Base-by-base conservation (phyloP, 2,797 vertebrate species). In the Myioborus melanocephalus region DNA sequence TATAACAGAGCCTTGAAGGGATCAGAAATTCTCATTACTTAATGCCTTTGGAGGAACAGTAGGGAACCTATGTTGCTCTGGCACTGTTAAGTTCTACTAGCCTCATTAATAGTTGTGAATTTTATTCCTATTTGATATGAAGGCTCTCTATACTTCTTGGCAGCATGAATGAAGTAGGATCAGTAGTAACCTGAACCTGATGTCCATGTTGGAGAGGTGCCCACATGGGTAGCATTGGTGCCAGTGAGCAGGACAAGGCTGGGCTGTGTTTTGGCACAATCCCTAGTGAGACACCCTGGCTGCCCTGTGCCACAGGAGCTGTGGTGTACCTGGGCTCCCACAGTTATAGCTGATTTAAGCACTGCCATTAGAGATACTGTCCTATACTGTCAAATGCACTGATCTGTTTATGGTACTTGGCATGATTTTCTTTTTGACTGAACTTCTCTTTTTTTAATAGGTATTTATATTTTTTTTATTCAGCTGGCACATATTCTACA, bases 191-290 rank as follows among this genome's bases (percentile, higher is more conserved):
- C 46, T 88, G 87, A 80, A 37, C 27, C 1, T 0, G 2, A 32
- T n/a, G 27, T 37, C 17, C 1, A 0, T 16, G 16, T 70, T 66
- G 5, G 53, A 23, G 68, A 80, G 49, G 27, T 3, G 5, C 35
- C 83, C 0, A 3, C 0, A 0, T 14, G 26, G 53, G 41, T 44
- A 57, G 49, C 8, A 8, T 37, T 0, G 1, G 32, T 13, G 20
- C 32, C 1, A 0, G 15, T 32, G 63, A 2, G 7, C 32, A 26
- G 57, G 18, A 19, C 6, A 1, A 8, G 34, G 50, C 20, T 55
- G 0, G 3, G 21, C 72, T 68, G 49, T 24, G 30, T 70, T 41
- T 41, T 41, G 41, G 41, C 41, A 41, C 41, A 41, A 41, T 41
- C 16, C 1, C 1, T 12, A 12, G 43, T 11, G 10, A 56, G 69